A percentile compares a stretch with the other conserved stretches of the same genome.
Conservation (phyloP, 2,113 vertebrate genomes). For the Acanthochromis polyacanthus region DNA sequence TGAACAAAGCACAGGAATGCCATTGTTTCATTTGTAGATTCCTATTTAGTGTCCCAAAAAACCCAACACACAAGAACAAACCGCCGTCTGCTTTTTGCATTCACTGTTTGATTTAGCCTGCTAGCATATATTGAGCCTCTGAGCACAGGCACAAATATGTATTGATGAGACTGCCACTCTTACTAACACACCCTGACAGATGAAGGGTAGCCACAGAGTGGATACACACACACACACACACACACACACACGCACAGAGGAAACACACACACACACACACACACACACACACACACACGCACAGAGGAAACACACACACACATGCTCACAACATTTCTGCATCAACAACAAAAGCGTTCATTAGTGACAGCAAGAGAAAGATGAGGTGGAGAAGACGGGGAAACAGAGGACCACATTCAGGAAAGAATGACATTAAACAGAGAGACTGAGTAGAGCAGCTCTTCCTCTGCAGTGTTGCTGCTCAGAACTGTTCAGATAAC, state of each 20-base stretch:
- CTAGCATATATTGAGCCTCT: constrained; percentile 52
- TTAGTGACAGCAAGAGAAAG: constrained; percentile 31
- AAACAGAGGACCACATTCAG: background rate
- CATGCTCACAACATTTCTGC: constrained; percentile 27
- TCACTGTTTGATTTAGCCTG: constrained; percentile 39
- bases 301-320: constrained; percentile 1
- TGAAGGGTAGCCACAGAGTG: constrained; percentile 49
- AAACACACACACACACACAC: constrained; percentile 26
- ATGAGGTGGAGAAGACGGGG: background rate
- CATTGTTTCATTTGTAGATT: constrained; percentile 18
- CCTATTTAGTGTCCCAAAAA: constrained; percentile 11
- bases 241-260: constrained; percentile 37
- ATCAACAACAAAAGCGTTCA: constrained; percentile 15
- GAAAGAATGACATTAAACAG: constrained; percentile 5
- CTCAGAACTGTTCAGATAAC: background rate
- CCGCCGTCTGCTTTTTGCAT: constrained; percentile 28
- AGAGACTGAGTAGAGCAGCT: constrained; percentile 1
- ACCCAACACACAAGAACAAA: constrained; percentile 18
- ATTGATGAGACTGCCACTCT: constrained; percentile 79
- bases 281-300: constrained; percentile 35
- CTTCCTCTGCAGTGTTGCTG: background rate
- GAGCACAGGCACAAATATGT: constrained; percentile 65
- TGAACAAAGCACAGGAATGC: background rate
- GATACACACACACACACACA: constrained; percentile 43
- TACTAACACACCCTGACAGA: constrained; percentile 74